Evolutionary conservation across 2,113 vertebrate genomes (phyloP).

Genomic region (Perca schrenkii): DNA sequence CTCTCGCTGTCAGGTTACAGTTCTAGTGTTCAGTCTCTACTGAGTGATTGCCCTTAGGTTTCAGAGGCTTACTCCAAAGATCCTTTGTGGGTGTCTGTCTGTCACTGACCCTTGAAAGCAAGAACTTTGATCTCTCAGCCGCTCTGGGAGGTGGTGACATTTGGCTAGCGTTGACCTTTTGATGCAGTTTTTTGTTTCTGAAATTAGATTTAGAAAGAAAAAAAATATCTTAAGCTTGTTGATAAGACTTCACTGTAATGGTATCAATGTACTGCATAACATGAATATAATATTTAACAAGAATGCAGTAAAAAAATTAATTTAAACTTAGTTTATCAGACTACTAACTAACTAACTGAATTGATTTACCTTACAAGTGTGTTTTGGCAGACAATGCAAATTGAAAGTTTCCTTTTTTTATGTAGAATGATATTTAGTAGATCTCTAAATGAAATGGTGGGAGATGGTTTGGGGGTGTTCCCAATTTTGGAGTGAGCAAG

Average conservation of each 20-base stretch:
- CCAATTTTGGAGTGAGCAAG: background rate
- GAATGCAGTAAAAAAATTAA: background rate
- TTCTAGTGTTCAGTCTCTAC: slow-evolving; percentile 9
- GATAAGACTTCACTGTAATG: background rate
- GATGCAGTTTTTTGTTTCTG: slow-evolving; percentile 18
- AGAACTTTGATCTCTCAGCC: slow-evolving; percentile 64
- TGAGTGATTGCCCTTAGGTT: slow-evolving; percentile 43
- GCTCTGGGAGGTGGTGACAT: slow-evolving; percentile 68
- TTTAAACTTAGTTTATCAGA: background rate
- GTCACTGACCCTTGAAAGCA: slow-evolving; percentile 57
- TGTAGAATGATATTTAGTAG: background rate
- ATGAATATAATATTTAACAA: background rate
- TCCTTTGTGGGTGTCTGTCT: slow-evolving; percentile 54
- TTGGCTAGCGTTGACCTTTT: slow-evolving; percentile 62
- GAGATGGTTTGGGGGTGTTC: background rate
- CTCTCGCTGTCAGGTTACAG: slow-evolving; percentile 5
- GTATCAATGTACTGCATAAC: background rate
- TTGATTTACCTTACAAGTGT: background rate
- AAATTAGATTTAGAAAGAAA: slow-evolving; percentile 9
- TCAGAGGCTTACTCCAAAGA: slow-evolving; percentile 44
- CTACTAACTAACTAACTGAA: background rate
- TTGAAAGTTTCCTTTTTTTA: background rate
- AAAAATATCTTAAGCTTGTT: background rate
- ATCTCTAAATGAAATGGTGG: background rate
- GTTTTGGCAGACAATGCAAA: background rate